These are phyloP conservation scores for Sigmodon hispidus DNA, from an alignment of 2,113 vertebrate genomes.

Conservation along the genomic window DNA sequence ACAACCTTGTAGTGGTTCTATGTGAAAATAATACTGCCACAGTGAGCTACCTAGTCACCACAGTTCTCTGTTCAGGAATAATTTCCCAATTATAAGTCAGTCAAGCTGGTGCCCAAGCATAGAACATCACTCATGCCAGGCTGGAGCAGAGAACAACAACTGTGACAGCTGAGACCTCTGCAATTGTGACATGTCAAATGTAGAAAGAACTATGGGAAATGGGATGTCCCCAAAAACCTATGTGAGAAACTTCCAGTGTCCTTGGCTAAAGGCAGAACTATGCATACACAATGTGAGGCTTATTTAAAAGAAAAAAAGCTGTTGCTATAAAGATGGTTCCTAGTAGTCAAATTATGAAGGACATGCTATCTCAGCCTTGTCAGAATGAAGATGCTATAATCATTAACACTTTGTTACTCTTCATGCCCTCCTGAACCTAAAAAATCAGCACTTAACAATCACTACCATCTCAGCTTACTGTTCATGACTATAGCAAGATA, in stretches of 20 bases:
- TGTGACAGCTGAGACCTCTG: not conserved
- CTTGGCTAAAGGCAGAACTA: not conserved
- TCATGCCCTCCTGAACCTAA: not conserved
- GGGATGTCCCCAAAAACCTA: not conserved
- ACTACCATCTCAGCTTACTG: not conserved
- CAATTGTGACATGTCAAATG: not conserved
- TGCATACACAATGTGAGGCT: not conserved
- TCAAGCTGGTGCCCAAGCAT: not conserved
- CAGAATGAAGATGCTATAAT: not conserved
- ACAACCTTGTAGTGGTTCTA: not conserved
- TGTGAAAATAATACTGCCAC: not conserved
- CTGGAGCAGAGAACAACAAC: not conserved
- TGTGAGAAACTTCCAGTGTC: rapidly evolving
- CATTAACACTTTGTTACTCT: not conserved
- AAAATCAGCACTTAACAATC: not conserved
- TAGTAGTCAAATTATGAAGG: not conserved
- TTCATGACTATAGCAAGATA: not conserved
- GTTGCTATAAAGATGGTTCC: not conserved
- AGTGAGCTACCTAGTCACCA: not conserved
- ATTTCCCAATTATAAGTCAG: not conserved
- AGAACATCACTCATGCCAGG: not conserved
- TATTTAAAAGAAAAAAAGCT: constrained; percentile 16
- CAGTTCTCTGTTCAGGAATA: not conserved
- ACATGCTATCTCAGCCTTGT: not conserved
- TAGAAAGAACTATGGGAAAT: not conserved